Conservation (phyloP, 2,113 vertebrate species). For the Papio anubis region DNA sequence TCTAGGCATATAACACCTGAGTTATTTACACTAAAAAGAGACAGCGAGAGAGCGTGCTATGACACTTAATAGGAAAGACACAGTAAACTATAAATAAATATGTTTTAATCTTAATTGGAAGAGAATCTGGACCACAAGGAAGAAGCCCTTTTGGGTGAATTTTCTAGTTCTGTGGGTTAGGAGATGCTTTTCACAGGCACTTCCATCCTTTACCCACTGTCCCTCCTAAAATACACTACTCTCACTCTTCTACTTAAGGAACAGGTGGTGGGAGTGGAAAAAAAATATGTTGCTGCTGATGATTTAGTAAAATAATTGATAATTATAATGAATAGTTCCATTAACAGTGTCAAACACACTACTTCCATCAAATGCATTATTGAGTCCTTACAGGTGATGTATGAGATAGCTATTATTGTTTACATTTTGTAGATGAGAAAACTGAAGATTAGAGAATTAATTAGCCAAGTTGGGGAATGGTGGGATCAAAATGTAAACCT, state of each 20-base stretch:
- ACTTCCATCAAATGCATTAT: neutral
- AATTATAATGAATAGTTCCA: neutral
- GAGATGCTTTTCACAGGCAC: neutral
- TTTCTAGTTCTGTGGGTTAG: neutral
- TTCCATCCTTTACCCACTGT: neutral
- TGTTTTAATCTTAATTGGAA: slow-evolving; percentile 1
- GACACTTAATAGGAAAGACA: neutral
- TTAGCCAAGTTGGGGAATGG: neutral
- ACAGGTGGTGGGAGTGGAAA: neutral
- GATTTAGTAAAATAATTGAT: slow-evolving; percentile 26
- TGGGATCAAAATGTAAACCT: neutral
- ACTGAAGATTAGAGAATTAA: neutral
- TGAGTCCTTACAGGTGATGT: neutral
- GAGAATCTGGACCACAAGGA: neutral
- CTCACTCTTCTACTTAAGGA: neutral
- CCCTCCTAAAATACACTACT: neutral
- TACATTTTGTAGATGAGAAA: neutral
- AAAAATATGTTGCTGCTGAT: neutral
- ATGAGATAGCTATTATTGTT: neutral
- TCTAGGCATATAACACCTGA: neutral
- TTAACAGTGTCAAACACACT: neutral
- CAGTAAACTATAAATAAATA: neutral
- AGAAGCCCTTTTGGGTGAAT: neutral
- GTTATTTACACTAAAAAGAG: neutral
- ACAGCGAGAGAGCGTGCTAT: neutral